Evolutionary conservation across 2,797 vertebrate genomes (phyloP).

Genomic region (Danio kyathit): DNA sequence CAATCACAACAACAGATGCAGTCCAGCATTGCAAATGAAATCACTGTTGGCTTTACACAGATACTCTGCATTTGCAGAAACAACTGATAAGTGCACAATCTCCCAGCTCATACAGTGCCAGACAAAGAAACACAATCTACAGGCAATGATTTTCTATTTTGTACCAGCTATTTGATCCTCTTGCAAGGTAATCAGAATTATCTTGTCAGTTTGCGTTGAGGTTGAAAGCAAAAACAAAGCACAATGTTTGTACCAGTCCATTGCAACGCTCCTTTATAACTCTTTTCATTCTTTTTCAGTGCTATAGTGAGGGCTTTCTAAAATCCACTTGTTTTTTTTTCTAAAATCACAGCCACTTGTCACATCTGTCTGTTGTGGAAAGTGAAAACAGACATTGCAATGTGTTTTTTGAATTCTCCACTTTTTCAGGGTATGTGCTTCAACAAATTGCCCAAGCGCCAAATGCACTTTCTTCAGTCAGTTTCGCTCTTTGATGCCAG

Average conservation of each 20-base stretch:
- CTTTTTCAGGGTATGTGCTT: conserved; percentile 39
- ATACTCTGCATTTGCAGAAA: conserved; percentile 5
- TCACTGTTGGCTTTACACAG: conserved; percentile 3
- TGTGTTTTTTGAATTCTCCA: conserved; percentile 23
- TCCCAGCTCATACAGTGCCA: conserved; percentile 4
- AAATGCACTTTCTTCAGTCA: conserved; percentile 40
- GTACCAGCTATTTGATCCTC: conserved; percentile 24
- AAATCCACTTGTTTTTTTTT: background rate
- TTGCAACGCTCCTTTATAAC: conserved; percentile 45
- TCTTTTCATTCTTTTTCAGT: background rate
- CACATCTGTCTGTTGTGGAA: conserved; percentile 47
- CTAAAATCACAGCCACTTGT: background rate
- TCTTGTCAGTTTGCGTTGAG: background rate
- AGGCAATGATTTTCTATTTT: conserved; percentile 6
- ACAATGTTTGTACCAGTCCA: conserved; percentile 39
- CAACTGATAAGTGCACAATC: background rate
- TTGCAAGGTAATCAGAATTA: background rate
- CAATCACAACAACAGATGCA: conserved; percentile 43
- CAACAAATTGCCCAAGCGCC: conserved; percentile 23
- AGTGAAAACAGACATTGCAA: conserved; percentile 1
- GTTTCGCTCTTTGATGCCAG: conserved; percentile 28
- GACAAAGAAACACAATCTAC: conserved; percentile 7
- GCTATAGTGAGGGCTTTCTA: background rate
- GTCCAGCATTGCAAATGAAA: conserved; percentile 11
- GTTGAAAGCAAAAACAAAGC: conserved; percentile 46